Percentiles rank a stretch among this genome's conserved stretches.
Evolutionary conservation across 2,888 invertebrate species (phyloP).

Genomic region (Drosophila prolongata): DNA sequence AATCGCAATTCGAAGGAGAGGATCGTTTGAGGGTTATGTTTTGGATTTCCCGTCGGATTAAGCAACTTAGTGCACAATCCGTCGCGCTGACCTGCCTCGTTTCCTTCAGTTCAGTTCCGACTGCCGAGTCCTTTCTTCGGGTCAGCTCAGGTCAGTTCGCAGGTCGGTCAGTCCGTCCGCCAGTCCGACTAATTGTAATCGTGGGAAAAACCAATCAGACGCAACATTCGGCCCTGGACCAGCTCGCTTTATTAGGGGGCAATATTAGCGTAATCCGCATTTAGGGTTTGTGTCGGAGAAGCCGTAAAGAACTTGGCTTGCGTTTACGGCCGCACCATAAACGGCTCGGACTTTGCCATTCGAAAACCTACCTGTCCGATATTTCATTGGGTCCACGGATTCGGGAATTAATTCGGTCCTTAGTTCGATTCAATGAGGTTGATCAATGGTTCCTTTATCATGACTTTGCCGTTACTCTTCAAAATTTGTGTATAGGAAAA

Average conservation of each 20-base stretch:
- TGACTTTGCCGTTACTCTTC: no score
- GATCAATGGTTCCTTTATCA: neutral
- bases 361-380: constrained; percentile 6
- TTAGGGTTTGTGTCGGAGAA: constrained; percentile 47
- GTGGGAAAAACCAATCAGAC: constrained; percentile 79
- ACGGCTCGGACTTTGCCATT: neutral
- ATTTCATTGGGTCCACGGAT: neutral
- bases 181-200: constrained; percentile 66
- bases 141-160: constrained; percentile 34
- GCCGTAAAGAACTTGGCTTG: constrained; percentile 71
- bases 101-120: constrained; percentile 50
- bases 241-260: constrained; percentile 63
- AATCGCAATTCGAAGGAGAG: constrained; percentile 13
- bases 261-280: constrained; percentile 73
- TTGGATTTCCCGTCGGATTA: constrained; percentile 78
- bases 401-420: constrained; percentile 49
- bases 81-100: constrained; percentile 16
- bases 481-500: no score
- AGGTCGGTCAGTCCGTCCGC: constrained; percentile 11
- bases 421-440: neutral
- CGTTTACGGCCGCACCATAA: constrained; percentile 53
- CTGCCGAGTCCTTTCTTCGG: neutral
- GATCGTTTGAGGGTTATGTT: constrained; percentile 55
- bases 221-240: constrained; percentile 55
- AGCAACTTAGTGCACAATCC: constrained; percentile 74